Evolutionary conservation across 2,113 vertebrate species (phyloP).

Genomic region (Hylia prasina): DNA sequence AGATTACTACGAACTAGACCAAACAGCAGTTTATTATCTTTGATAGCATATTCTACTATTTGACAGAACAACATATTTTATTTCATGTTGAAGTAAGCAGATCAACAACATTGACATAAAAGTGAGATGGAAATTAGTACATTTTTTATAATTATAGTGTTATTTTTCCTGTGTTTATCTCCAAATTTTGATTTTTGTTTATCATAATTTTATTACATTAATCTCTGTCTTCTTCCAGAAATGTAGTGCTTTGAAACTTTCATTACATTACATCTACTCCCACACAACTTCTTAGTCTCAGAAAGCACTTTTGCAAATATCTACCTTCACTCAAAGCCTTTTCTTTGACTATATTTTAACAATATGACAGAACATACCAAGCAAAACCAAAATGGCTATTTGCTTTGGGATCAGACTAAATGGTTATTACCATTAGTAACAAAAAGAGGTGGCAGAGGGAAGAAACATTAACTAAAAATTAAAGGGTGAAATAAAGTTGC

Average conservation of each 20-base stretch:
- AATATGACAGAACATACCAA: background rate
- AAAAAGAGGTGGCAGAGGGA: background rate
- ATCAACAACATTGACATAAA: background rate
- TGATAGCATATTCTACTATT: background rate
- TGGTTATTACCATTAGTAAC: background rate
- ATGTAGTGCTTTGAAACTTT: background rate
- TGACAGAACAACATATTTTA: background rate
- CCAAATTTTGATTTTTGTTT: background rate
- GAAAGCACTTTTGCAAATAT: background rate
- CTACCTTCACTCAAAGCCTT: background rate
- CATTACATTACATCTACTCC: background rate
- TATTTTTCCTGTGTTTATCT: background rate
- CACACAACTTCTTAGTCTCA: background rate
- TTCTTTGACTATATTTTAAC: background rate
- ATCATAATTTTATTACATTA: background rate
- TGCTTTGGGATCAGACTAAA: background rate
- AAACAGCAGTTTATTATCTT: background rate
- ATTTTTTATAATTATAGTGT: background rate
- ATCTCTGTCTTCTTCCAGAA: background rate
- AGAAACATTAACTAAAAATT: background rate
- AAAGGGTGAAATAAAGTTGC: background rate
- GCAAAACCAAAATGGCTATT: background rate
- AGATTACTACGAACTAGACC: background rate
- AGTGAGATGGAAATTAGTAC: background rate
- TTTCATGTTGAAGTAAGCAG: background rate